Conservation (phyloP, 2,797 vertebrate genomes). For the Peromyscus melanophrys region DNA sequence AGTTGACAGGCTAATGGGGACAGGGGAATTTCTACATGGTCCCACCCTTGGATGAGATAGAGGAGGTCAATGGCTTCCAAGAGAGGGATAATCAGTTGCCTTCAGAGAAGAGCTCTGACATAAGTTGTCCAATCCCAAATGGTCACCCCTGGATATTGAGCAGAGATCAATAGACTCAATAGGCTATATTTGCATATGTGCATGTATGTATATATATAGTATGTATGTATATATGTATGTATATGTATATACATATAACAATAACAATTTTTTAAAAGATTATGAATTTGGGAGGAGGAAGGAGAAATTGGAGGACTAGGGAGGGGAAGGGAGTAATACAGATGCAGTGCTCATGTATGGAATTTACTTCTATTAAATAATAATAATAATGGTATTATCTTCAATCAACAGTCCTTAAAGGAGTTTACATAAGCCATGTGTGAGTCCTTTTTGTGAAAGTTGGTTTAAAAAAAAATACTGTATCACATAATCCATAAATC, state of each 20-base stretch:
- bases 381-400: constrained; percentile 38
- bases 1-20: not conserved
- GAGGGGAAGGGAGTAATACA: not conserved
- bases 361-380: not conserved
- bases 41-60: not conserved
- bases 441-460: constrained; percentile 29
- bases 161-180: not conserved
- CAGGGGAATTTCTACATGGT: no score
- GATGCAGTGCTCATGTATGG: not conserved
- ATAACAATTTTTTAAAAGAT: not conserved
- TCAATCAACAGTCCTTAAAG: constrained; percentile 11
- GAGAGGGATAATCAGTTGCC: not conserved
- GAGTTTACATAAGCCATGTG: constrained; percentile 9
- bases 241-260: not conserved
- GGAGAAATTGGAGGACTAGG: not conserved
- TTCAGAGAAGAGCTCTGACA: not conserved
- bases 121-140: not conserved
- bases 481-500: constrained; percentile 60
- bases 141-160: not conserved
- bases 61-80: not conserved
- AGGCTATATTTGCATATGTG: not conserved
- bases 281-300: not conserved
- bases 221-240: fast-evolving
- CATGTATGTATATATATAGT: fast-evolving
- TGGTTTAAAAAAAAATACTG: constrained; percentile 42